These are phyloP conservation scores for Pteronura brasiliensis DNA, from an alignment of 2,113 vertebrate species.

Conservation along the genomic window DNA sequence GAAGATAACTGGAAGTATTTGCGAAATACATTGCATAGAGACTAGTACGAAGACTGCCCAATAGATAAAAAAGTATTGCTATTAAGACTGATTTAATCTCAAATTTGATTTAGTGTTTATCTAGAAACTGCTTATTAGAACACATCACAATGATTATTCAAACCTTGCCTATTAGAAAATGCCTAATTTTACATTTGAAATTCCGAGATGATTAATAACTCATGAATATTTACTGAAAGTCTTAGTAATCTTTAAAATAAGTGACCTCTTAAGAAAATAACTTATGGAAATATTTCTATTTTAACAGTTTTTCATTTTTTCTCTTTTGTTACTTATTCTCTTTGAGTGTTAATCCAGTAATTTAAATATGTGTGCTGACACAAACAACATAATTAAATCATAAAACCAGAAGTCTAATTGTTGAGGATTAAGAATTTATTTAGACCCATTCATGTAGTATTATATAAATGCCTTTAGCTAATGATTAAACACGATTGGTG, in stretches of 20 bases:
- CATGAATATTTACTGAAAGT: neutral
- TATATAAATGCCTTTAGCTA: conserved; percentile 6
- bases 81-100: neutral
- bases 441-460: conserved; percentile 8
- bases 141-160: neutral
- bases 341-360: neutral
- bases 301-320: neutral
- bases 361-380: neutral
- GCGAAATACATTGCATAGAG: neutral
- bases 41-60: neutral
- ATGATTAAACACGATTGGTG: conserved; percentile 27
- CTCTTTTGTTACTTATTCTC: neutral
- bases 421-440: conserved; percentile 41
- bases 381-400: neutral
- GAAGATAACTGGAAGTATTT: neutral
- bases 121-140: neutral
- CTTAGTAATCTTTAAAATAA: neutral
- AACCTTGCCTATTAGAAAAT: neutral
- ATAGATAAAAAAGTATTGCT: neutral
- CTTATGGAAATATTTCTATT: neutral
- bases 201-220: neutral
- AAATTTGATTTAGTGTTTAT: neutral
- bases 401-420: conserved; percentile 37
- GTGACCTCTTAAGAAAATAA: neutral
- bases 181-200: neutral